Evolutionary conservation across 2,888 invertebrate genomes (phyloP).

Genomic region (Keiferia lycopersicella): DNA sequence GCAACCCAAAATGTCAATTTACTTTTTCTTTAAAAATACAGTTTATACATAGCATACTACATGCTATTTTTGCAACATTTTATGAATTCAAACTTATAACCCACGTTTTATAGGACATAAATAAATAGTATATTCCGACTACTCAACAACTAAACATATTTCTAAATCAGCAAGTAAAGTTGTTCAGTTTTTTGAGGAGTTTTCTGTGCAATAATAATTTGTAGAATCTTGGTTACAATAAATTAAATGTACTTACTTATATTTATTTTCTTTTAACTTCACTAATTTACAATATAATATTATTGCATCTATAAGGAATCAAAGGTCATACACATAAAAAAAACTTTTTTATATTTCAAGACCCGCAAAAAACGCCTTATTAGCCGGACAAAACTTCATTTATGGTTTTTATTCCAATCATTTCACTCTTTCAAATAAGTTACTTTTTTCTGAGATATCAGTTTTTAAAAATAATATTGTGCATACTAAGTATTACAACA

Average conservation of each 20-base stretch:
- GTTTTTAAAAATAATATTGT: too few species aligned
- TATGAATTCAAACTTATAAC: too few species aligned
- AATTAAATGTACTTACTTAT: slow-evolving; percentile 1
- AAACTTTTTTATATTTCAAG: background rate
- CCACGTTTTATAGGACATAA: too few species aligned
- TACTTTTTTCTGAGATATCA: too few species aligned
- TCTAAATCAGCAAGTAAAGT: background rate
- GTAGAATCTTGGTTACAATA: background rate
- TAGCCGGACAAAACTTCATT: background rate
- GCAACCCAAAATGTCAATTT: too few species aligned
- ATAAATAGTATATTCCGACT: too few species aligned
- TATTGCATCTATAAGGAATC: slow-evolving; percentile 1
- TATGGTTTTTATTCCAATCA: too few species aligned
- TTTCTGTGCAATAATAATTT: background rate
- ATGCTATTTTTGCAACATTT: too few species aligned
- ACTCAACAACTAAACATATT: too few species aligned
- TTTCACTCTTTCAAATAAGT: too few species aligned
- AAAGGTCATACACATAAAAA: background rate
- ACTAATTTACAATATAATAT: slow-evolving; percentile 17
- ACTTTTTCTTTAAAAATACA: too few species aligned
- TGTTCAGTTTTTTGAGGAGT: background rate
- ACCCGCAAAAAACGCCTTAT: slow-evolving; percentile 4
- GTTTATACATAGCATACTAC: too few species aligned
- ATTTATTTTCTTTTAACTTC: slow-evolving; percentile 19
- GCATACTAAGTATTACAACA: background rate